Evolutionary conservation across 2,113 vertebrate species (phyloP).

Genomic region (Ceyx cyanopectus): DNA sequence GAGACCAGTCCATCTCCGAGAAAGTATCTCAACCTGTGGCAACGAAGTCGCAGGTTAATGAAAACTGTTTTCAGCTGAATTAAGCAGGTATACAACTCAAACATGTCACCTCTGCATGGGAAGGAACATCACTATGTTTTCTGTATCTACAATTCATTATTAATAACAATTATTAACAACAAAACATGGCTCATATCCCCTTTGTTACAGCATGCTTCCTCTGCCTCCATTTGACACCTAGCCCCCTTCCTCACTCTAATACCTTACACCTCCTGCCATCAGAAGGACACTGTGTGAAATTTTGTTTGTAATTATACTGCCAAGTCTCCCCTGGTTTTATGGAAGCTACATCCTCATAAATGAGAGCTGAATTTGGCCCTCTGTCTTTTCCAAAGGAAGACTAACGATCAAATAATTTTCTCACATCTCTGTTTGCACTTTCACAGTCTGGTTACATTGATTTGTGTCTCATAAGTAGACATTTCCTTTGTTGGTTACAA

Average conservation of each 20-base stretch:
- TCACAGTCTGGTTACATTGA: constrained; percentile 81
- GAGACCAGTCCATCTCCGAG: not conserved
- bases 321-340: not conserved
- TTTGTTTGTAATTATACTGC: not conserved
- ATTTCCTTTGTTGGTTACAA: constrained; percentile 82
- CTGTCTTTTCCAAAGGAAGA: constrained; percentile 69
- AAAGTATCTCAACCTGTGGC: not conserved
- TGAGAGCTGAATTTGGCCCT: constrained; percentile 28
- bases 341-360: not conserved
- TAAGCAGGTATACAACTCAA: not conserved
- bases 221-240: not conserved
- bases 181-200: constrained; percentile 16
- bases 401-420: constrained; percentile 81
- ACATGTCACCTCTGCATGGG: not conserved
- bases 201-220: not conserved
- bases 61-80: constrained; percentile 19
- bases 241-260: not conserved
- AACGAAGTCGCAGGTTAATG: constrained; percentile 10
- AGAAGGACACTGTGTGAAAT: not conserved
- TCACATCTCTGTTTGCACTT: constrained; percentile 84
- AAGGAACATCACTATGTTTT: constrained; percentile 3
- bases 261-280: constrained; percentile 13
- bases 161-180: not conserved
- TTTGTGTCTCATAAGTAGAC: constrained; percentile 82
- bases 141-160: constrained; percentile 12